phyloP scores from a whole-genome alignment of 2,113 vertebrate genomes.

The Pituophis catenifer region DNA sequence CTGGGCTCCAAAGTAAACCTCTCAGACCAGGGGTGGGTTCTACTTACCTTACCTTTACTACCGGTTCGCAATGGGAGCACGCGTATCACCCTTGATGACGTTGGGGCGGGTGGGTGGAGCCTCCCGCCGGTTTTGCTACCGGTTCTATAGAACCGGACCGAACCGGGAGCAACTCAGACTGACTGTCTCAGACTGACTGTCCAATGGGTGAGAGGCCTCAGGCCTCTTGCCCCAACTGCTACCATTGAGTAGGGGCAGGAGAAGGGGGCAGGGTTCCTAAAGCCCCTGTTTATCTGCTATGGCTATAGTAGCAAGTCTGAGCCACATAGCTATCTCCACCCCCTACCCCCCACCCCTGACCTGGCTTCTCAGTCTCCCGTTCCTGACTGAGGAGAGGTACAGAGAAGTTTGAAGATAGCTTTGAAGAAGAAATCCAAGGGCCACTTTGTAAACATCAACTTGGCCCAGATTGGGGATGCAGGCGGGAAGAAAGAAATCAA shows the following conservation, averaged over 20 bases:
- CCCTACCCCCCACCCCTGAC: rapidly evolving
- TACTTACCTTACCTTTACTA: too few relatives aligned
- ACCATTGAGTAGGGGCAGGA: neutral
- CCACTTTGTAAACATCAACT: neutral
- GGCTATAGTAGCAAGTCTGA: neutral
- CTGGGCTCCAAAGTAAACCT: neutral
- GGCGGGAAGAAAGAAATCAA: neutral
- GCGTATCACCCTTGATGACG: too few relatives aligned
- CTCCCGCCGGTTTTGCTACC: too few relatives aligned
- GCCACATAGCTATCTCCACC: neutral
- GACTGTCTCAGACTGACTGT: neutral
- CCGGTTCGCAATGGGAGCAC: too few relatives aligned
- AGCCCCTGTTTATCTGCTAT: neutral
- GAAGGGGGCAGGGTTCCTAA: neutral
- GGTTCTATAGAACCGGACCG: too few relatives aligned
- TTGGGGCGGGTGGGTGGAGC: too few relatives aligned
- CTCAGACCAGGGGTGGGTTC: neutral
- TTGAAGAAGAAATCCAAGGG: neutral
- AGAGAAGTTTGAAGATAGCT: neutral
- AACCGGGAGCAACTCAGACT: too few relatives aligned
- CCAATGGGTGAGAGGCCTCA: neutral
- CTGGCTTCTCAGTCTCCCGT: neutral
- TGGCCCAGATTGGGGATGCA: neutral
- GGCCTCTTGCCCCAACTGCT: neutral
- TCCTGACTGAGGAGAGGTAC: neutral